Conservation (phyloP, 2,888 invertebrate species). For the Acleris literana region DNA sequence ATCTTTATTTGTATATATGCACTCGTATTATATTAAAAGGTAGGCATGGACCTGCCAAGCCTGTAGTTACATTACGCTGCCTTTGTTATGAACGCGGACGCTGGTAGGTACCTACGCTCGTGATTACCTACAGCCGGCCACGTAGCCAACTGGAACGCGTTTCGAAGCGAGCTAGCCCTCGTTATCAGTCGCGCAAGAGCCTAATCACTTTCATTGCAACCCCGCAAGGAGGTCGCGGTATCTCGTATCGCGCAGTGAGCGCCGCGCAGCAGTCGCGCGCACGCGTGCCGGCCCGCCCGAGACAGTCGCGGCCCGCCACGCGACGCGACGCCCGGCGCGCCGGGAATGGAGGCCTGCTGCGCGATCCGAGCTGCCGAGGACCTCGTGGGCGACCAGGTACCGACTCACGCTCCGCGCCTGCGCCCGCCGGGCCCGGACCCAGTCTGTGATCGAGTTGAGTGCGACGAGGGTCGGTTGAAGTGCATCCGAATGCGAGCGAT, state of each 20-base stretch:
- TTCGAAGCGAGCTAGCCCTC: conserved; percentile 55
- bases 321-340: conserved; percentile 61
- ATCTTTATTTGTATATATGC: too few species aligned
- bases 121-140: conserved; percentile 27
- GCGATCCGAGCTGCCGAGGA: conserved; percentile 77
- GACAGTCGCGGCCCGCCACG: conserved; percentile 31
- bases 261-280: conserved; percentile 57
- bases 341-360: conserved; percentile 81
- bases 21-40: too few species aligned
- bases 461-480: conserved; percentile 16
- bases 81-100: neutral
- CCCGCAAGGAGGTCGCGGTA: conserved; percentile 73
- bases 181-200: conserved; percentile 77
- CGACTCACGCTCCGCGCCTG: conserved; percentile 20
- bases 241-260: conserved; percentile 63
- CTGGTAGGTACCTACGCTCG: conserved; percentile 6
- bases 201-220: conserved; percentile 81
- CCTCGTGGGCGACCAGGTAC: conserved; percentile 81
- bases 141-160: conserved; percentile 37
- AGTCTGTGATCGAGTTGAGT: conserved; percentile 21
- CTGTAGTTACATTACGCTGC: neutral
- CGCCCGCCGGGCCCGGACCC: neutral
- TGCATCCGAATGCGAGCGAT: conserved; percentile 15
- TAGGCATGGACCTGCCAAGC: too few species aligned
- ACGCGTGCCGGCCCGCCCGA: conserved; percentile 51